phyloP scores from a whole-genome alignment of 2,888 invertebrate species.

The Ypsolopha scabrella region DNA sequence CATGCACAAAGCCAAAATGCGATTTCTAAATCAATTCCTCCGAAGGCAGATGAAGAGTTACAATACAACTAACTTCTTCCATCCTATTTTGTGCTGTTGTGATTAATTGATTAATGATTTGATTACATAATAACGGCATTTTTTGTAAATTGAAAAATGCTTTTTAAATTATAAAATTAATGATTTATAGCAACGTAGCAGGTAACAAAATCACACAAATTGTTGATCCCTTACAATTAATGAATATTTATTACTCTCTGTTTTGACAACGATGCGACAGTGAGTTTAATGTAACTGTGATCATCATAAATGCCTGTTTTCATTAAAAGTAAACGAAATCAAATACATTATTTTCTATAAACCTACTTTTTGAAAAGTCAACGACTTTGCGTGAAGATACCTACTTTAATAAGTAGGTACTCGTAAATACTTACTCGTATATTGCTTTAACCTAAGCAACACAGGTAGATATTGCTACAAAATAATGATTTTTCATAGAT shows the following conservation, averaged over 20 bases:
- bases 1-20: conserved; percentile 26
- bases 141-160: conserved; percentile 9
- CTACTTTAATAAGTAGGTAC: neutral
- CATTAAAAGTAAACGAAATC: neutral
- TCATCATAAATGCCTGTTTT: neutral
- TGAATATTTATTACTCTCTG: conserved; percentile 64
- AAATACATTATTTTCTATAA: too few species aligned
- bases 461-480: conserved; percentile 18
- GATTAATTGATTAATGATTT: too few species aligned
- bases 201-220: neutral
- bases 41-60: conserved; percentile 12
- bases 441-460: neutral
- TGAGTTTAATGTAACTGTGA: neutral
- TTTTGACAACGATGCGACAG: conserved; percentile 43
- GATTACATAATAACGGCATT: too few species aligned
- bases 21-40: conserved; percentile 24
- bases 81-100: neutral
- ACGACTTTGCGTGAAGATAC: neutral
- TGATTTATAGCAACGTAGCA: neutral
- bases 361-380: too few species aligned
- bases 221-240: conserved; percentile 32
- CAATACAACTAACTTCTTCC: neutral
- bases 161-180: neutral
- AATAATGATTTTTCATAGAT: conserved; percentile 42
- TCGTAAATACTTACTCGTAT: neutral